Conservation (phyloP, 2,888 invertebrate genomes). For the Ephialtes manifestator region DNA sequence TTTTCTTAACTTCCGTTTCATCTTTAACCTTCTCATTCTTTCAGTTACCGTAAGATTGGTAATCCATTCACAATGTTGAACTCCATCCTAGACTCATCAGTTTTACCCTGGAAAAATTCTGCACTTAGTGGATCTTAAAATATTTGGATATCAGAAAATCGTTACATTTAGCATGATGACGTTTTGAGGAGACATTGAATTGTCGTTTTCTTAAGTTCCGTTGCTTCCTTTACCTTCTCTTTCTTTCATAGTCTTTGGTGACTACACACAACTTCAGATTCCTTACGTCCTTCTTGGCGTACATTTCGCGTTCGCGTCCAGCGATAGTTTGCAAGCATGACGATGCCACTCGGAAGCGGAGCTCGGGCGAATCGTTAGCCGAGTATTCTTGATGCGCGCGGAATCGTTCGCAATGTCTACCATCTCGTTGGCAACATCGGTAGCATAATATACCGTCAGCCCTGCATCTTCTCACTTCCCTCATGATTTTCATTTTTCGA, state of each 20-base stretch:
- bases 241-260: not conserved
- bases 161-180: not conserved
- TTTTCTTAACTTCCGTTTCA: no score
- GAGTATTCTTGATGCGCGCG: conserved; percentile 75
- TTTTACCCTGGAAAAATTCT: no score
- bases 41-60: no score
- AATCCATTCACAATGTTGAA: no score
- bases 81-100: no score
- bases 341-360: conserved; percentile 78
- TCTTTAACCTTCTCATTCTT: no score
- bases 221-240: not conserved
- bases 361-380: conserved; percentile 77
- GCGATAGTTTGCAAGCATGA: conserved; percentile 82
- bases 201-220: not conserved
- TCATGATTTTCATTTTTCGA: not conserved
- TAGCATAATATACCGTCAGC: not conserved
- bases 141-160: not conserved
- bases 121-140: no score
- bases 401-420: conserved; percentile 4
- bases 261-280: conserved; percentile 72
- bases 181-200: not conserved
- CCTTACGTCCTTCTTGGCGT: conserved; percentile 63
- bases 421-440: not conserved
- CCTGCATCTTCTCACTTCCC: not conserved
- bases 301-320: conserved; percentile 71